A percentile compares a stretch with the other conserved stretches of the same genome.
These are phyloP conservation scores for Cirrhinus mrigala DNA, from an alignment of 2,797 vertebrate species.

Conservation along the genomic window DNA sequence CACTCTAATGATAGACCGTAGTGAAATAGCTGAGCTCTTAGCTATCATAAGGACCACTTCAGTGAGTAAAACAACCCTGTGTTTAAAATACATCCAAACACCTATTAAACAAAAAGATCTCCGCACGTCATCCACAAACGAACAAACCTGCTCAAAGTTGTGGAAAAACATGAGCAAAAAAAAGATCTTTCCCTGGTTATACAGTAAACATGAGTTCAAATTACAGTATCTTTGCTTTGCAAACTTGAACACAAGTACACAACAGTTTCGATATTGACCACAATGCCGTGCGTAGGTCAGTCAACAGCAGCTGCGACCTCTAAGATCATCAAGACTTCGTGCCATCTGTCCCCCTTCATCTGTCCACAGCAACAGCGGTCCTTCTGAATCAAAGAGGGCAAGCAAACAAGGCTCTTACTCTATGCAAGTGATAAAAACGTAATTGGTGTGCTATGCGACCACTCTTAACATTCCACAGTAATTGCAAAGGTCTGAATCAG, in stretches of 20 bases:
- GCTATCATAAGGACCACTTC: constrained; percentile 47
- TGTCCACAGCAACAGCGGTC: constrained; percentile 36
- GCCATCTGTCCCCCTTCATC: constrained; percentile 43
- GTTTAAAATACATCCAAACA: constrained; percentile 47
- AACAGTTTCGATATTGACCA: background rate
- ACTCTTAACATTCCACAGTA: constrained; percentile 63
- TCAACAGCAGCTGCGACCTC: constrained; percentile 35
- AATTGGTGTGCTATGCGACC: constrained; percentile 54
- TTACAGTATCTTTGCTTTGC: background rate
- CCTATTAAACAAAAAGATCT: constrained; percentile 34
- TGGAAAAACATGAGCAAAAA: background rate
- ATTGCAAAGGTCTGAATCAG: constrained; percentile 55
- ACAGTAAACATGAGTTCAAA: background rate
- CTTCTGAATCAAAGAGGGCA: constrained; percentile 38
- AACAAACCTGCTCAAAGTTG: constrained; percentile 10
- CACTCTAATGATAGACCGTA: constrained; percentile 53
- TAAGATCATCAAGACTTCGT: constrained; percentile 11
- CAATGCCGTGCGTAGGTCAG: background rate
- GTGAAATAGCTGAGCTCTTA: constrained; percentile 50
- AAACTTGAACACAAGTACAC: constrained; percentile 19
- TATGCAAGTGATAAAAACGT: constrained; percentile 59
- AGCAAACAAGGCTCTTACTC: constrained; percentile 46
- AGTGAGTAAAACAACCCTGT: constrained; percentile 43
- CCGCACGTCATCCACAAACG: constrained; percentile 13
- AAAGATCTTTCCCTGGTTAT: background rate